These are phyloP conservation scores for Pseudomyrmex pallidus DNA, from an alignment of 1,140 invertebrate species.

Conservation along the genomic window DNA sequence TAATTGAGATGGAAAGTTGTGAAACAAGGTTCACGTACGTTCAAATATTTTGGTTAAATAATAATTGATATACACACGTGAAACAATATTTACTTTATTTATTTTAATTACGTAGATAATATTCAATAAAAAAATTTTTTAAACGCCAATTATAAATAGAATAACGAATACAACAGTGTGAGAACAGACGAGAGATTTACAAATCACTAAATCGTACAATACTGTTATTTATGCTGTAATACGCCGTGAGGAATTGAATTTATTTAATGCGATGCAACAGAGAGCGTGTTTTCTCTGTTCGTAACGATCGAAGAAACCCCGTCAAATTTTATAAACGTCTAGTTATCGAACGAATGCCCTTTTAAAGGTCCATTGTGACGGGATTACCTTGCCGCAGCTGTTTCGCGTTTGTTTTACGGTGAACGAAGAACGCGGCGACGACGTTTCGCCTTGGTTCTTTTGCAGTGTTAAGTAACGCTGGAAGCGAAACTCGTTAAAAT, in stretches of 20 bases:
- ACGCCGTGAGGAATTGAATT: no score
- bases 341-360: conserved; percentile 22
- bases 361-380: conserved; percentile 41
- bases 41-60: no score
- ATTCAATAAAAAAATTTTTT: no score
- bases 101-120: no score
- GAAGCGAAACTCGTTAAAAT: conserved; percentile 47
- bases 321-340: conserved; percentile 22
- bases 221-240: neutral
- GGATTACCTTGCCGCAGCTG: neutral
- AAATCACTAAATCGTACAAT: no score
- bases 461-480: conserved; percentile 44
- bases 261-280: neutral
- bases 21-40: no score
- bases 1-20: no score
- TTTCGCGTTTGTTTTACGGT: conserved; percentile 47
- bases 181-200: neutral
- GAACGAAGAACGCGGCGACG: conserved; percentile 11
- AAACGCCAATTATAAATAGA: neutral
- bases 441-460: conserved; percentile 19
- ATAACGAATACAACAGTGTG: neutral
- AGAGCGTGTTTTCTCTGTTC: neutral
- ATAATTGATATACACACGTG: no score
- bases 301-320: neutral
- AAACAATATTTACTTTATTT: no score